These are phyloP conservation scores for Drosophila hydei DNA, from an alignment of 1,140 invertebrate genomes.

Conservation along the genomic window DNA sequence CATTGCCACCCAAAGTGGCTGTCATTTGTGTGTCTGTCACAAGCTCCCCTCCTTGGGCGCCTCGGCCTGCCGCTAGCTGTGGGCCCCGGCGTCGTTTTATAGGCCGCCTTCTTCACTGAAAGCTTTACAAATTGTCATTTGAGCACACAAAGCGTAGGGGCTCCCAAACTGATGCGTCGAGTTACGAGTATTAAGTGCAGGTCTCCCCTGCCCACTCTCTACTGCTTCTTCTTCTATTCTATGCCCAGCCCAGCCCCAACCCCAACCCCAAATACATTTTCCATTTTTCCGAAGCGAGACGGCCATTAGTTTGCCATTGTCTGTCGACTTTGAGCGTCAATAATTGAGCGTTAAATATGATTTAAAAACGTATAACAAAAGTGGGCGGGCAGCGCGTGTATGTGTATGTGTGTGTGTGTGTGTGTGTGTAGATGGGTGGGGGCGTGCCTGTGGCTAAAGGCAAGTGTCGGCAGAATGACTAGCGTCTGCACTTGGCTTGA, in stretches of 20 bases:
- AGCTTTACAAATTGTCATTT: slow-evolving; percentile 81
- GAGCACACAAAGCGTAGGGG: slow-evolving; percentile 38
- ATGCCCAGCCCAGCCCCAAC: not conserved
- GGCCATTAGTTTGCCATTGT: slow-evolving; percentile 79
- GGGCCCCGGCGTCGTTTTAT: slow-evolving; percentile 55
- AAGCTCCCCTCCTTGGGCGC: too few relatives aligned
- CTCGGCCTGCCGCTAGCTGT: too few relatives aligned
- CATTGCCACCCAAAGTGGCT: slow-evolving; percentile 36
- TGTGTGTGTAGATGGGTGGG: not conserved
- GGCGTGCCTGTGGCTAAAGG: slow-evolving; percentile 8
- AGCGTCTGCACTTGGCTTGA: slow-evolving; percentile 70
- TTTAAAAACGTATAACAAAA: slow-evolving; percentile 56
- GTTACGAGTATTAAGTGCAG: slow-evolving; percentile 15
- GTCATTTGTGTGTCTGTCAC: slow-evolving; percentile 45
- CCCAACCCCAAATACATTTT: not conserved
- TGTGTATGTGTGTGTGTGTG: slow-evolving; percentile 2
- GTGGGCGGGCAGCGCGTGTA: not conserved
- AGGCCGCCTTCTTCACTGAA: slow-evolving; percentile 64
- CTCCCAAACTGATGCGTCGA: slow-evolving; percentile 8
- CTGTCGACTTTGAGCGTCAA: slow-evolving; percentile 77
- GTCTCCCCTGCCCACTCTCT: not conserved
- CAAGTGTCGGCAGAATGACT: slow-evolving; percentile 22
- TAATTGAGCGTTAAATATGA: slow-evolving; percentile 82
- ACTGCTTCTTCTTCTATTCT: not conserved
- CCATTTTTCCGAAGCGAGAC: slow-evolving; percentile 12